These are phyloP conservation scores for Taenaris catops DNA, from an alignment of 2,888 invertebrate genomes.

Conservation along the genomic window DNA sequence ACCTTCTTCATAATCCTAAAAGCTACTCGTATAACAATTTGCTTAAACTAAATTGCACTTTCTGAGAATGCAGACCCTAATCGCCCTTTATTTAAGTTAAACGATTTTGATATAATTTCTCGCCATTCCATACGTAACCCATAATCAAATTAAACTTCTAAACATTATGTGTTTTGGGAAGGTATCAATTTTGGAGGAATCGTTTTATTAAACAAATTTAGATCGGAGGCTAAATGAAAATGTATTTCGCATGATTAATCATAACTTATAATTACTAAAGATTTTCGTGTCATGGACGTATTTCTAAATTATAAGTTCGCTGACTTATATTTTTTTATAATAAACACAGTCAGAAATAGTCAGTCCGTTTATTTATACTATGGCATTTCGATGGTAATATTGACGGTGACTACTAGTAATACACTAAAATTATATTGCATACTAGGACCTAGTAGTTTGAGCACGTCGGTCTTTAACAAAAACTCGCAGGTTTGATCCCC, in stretches of 20 bases:
- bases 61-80: slow-evolving; percentile 46
- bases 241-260: slow-evolving; percentile 10
- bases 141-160: slow-evolving; percentile 70
- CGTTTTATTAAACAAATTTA: slow-evolving; percentile 64
- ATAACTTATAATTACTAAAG: not conserved
- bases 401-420: too few species aligned
- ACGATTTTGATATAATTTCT: slow-evolving; percentile 66
- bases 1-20: too few species aligned
- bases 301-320: too few species aligned
- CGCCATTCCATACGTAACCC: slow-evolving; percentile 46
- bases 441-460: too few species aligned
- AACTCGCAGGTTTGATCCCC: too few species aligned
- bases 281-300: too few species aligned
- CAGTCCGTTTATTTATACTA: too few species aligned
- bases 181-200: slow-evolving; percentile 57
- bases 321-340: too few species aligned
- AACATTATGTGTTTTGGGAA: slow-evolving; percentile 66
- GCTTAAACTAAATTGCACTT: slow-evolving; percentile 37
- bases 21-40: slow-evolving; percentile 11
- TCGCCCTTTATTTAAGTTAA: slow-evolving; percentile 58
- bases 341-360: too few species aligned
- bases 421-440: too few species aligned
- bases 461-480: too few species aligned
- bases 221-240: slow-evolving; percentile 16
- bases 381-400: too few species aligned